These are phyloP conservation scores for Furcifer pardalis DNA, from an alignment of 2,797 vertebrate species.

Conservation along the genomic window DNA sequence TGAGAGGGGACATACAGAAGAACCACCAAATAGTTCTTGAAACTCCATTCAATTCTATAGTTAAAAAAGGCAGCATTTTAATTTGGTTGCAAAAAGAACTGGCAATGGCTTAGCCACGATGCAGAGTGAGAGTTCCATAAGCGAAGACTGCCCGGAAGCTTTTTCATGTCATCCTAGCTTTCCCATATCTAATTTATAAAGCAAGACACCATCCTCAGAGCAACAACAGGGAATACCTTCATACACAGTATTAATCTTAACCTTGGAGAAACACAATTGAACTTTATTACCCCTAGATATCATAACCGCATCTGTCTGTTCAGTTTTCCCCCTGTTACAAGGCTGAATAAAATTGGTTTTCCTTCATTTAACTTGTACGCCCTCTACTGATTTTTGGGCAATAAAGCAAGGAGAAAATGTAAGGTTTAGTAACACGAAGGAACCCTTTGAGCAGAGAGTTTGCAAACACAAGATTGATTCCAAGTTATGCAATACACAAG, in stretches of 20 bases:
- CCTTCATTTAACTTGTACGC: constrained; percentile 22
- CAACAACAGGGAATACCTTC: neutral
- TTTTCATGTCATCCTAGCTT: neutral
- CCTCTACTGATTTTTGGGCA: constrained; percentile 19
- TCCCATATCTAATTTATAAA: neutral
- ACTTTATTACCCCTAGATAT: constrained; percentile 1
- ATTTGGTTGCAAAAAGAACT: neutral
- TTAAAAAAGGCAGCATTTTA: neutral
- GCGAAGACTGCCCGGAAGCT: neutral
- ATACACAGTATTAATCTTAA: constrained; percentile 1
- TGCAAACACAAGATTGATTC: neutral
- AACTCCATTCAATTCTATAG: neutral
- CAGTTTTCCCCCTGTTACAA: neutral
- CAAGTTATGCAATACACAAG: neutral
- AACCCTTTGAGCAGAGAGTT: neutral
- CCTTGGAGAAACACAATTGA: neutral
- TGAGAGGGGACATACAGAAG: neutral
- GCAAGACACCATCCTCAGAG: neutral
- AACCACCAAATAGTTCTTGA: neutral
- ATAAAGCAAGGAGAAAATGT: neutral
- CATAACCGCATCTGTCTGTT: neutral
- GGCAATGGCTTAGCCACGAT: neutral
- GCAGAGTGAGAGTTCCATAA: neutral
- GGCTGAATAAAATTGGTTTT: neutral
- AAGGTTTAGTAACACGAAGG: neutral